Evolutionary conservation across 1,140 invertebrate genomes (phyloP).

Genomic region (Colletes latitarsis): DNA sequence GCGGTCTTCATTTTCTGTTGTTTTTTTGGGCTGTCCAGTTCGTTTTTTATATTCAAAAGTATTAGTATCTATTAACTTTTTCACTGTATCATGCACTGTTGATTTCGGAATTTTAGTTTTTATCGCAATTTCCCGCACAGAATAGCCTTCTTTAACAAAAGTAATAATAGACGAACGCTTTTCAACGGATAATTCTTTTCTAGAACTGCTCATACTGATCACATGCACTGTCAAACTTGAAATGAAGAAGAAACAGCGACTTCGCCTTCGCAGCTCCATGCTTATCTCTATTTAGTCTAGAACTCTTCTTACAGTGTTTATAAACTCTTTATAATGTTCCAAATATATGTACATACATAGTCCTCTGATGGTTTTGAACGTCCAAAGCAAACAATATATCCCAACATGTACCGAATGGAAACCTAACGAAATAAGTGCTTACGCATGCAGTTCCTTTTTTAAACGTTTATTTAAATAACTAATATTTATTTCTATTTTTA

Average conservation of each 20-base stretch:
- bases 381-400: not conserved
- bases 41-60: not conserved
- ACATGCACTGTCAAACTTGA: not conserved
- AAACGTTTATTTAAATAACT: not conserved
- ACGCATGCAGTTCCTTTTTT: not conserved
- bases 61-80: not conserved
- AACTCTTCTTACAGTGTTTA: not conserved
- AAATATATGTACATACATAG: too few species aligned
- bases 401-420: not conserved
- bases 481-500: not conserved
- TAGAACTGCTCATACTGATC: not conserved
- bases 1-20: not conserved
- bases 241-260: not conserved
- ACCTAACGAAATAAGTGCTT: not conserved
- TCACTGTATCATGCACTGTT: not conserved
- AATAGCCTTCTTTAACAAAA: not conserved
- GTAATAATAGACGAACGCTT: not conserved
- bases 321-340: not conserved
- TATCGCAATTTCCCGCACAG: not conserved
- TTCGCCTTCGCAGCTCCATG: not conserved
- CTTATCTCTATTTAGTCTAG: not conserved
- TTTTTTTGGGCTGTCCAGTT: not conserved
- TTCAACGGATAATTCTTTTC: not conserved
- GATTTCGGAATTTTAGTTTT: not conserved
- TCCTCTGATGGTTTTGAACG: not conserved